phyloP scores from a whole-genome alignment of 2,888 invertebrate species.

The Papilio demoleus region DNA sequence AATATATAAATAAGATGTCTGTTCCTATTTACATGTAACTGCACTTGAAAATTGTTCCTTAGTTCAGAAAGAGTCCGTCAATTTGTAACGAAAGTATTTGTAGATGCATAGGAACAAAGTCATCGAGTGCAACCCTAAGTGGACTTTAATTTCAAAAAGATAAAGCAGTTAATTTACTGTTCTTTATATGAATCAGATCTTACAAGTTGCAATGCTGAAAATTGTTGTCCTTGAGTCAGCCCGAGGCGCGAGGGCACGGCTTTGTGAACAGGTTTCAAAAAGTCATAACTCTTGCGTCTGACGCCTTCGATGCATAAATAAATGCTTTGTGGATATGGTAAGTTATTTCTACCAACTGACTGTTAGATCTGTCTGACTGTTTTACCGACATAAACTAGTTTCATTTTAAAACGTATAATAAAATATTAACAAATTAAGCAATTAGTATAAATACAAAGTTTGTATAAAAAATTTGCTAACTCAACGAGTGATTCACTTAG shows the following conservation, averaged over 20 bases:
- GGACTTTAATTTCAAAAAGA: no score
- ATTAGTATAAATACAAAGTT: not conserved
- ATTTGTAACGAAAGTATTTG: no score
- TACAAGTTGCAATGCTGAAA: conserved; percentile 43
- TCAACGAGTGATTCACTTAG: no score
- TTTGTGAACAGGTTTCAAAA: conserved; percentile 51
- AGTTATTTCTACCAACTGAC: not conserved
- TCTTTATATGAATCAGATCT: not conserved
- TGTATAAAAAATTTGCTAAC: not conserved
- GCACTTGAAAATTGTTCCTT: no score
- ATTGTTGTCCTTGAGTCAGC: conserved; percentile 58
- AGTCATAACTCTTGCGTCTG: conserved; percentile 51
- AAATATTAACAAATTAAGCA: not conserved
- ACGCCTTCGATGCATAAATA: conserved; percentile 63
- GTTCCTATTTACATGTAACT: no score
- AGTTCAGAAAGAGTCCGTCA: no score
- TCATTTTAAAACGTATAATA: not conserved
- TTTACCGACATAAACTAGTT: not conserved
- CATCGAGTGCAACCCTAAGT: no score
- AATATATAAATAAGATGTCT: no score
- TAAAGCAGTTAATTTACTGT: no score
- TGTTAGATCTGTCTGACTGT: no score
- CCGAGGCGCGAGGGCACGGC: conserved; percentile 47
- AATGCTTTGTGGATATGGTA: conserved; percentile 52
- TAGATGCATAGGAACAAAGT: no score